Base-by-base conservation (phyloP, 2,888 invertebrate species). In the Orthonychiurus folsomi region DNA sequence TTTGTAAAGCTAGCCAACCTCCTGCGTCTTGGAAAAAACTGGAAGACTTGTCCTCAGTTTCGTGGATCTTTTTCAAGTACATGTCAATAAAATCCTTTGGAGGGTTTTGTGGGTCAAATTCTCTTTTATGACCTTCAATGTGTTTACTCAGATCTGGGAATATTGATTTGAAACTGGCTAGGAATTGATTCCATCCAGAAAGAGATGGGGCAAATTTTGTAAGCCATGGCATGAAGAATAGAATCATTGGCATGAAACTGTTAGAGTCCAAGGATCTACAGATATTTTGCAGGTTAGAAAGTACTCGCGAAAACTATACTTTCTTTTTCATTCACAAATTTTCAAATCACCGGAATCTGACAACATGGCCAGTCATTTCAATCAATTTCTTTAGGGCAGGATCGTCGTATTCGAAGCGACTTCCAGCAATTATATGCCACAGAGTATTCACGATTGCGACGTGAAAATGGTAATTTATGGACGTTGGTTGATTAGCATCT, bases 221-320 rank as follows among this genome's bases (percentile, higher is more conserved):
- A 15, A 64, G 18, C 62, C 61, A 62, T 12, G 64, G 64, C 47
- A 61, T 53, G 26, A 64, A 64, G 37, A 64, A 64, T 12, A 64
- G 27, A 18, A 64, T 56, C 21, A 24, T 58, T 2, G 64, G 64
- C 52, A 58, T 62, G 47, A 64, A 56, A 50, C 62, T 62, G 56
- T 56, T 37, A 0, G 64, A 64, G 47, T 64, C 64, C 25, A 64
- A 28, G 1, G 63, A 64, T 5, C 60, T 60, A 23, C 24, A 53
- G n/a, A n/a, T n/a, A 53, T 1, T n/a, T 18, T 47, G 47, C 9
- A 47, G 9, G 5, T 24, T 23, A 23, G 15, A 24, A 24, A 55
- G 52, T 52, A n/a, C n/a, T 12, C 9, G 3, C 21, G 52, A 52
- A 5, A 15, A 15, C 15, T 52, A n/a, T 9, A 52, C 5, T 52